phyloP scores from a whole-genome alignment of 1,140 invertebrate genomes.

The Anoplophora glabripennis region DNA sequence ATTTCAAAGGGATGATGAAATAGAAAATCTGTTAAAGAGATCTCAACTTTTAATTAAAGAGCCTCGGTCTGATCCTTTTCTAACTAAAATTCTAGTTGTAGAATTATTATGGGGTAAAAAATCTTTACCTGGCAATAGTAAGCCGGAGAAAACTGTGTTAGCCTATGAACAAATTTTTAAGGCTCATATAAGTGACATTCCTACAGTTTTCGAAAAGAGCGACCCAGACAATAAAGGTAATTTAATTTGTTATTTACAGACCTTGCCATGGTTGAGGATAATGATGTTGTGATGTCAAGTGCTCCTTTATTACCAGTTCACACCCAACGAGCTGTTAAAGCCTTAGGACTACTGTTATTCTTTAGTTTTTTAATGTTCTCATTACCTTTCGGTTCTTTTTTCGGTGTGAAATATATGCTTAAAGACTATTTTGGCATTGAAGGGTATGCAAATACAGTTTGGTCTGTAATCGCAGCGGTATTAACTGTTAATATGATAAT shows the following conservation, averaged over 20 bases:
- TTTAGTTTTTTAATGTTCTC: slow-evolving; percentile 82
- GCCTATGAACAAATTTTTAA: slow-evolving; percentile 60
- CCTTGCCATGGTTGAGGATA: slow-evolving; percentile 32
- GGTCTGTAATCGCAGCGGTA: slow-evolving; percentile 72
- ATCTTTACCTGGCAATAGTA: slow-evolving; percentile 62
- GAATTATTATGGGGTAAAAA: slow-evolving; percentile 81
- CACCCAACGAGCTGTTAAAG: slow-evolving; percentile 50
- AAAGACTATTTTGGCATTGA: slow-evolving; percentile 60
- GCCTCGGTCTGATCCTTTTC: slow-evolving; percentile 63
- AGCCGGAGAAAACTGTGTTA: slow-evolving; percentile 66
- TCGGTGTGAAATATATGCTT: slow-evolving; percentile 61
- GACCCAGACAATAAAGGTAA: slow-evolving; percentile 46
- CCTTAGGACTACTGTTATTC: slow-evolving; percentile 66
- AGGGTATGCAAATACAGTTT: slow-evolving; percentile 63
- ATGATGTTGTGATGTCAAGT: slow-evolving; percentile 18
- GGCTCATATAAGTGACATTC: slow-evolving; percentile 44
- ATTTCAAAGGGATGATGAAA: slow-evolving; percentile 61
- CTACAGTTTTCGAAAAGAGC: slow-evolving; percentile 14
- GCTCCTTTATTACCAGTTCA: slow-evolving; percentile 51
- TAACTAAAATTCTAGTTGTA: slow-evolving; percentile 73
- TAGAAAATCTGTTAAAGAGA: slow-evolving; percentile 63
- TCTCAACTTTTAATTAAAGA: slow-evolving; percentile 65
- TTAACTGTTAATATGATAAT: slow-evolving; percentile 77
- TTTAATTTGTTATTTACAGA: slow-evolving; percentile 26
- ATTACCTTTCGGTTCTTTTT: slow-evolving; percentile 73